A percentile compares a stretch with the other conserved stretches of the same genome.
These are phyloP conservation scores for Phalacrocorax carbo DNA, from an alignment of 2,113 vertebrate species.

Conservation along the genomic window DNA sequence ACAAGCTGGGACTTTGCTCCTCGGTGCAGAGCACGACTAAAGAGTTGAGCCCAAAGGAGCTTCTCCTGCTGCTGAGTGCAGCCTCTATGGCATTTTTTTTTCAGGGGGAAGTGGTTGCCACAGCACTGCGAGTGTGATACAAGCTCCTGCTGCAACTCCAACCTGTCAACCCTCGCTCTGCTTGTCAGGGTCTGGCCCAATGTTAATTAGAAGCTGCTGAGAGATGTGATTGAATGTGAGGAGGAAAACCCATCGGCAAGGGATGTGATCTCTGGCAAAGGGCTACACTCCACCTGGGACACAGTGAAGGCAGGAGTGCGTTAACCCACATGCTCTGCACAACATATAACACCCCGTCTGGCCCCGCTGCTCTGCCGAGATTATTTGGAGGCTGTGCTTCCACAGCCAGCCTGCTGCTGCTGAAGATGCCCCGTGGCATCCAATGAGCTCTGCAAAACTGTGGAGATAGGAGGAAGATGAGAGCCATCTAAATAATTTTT, in stretches of 20 bases:
- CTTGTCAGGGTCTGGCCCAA: not conserved
- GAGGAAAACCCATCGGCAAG: not conserved
- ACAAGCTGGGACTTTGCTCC: not conserved
- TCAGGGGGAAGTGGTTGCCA: accelerated
- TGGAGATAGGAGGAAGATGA: not conserved
- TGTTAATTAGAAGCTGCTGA: not conserved
- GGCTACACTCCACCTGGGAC: not conserved
- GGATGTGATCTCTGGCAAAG: not conserved
- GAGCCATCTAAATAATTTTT: not conserved
- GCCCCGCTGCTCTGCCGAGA: not conserved
- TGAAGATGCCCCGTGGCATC: not conserved
- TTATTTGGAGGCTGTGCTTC: not conserved
- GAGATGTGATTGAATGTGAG: not conserved
- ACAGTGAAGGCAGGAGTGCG: no score
- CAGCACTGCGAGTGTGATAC: no score
- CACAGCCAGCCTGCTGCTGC: not conserved
- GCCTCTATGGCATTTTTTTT: not conserved
- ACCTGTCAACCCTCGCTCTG: no score
- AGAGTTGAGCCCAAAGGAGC: not conserved
- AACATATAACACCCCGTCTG: not conserved
- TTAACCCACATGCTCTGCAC: not conserved
- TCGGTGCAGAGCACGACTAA: not conserved
- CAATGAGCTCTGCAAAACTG: not conserved
- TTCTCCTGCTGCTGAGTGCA: accelerated
- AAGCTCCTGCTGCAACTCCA: not conserved